phyloP scores from a whole-genome alignment of 2,888 invertebrate species.

The Drosophila fungiperda region DNA sequence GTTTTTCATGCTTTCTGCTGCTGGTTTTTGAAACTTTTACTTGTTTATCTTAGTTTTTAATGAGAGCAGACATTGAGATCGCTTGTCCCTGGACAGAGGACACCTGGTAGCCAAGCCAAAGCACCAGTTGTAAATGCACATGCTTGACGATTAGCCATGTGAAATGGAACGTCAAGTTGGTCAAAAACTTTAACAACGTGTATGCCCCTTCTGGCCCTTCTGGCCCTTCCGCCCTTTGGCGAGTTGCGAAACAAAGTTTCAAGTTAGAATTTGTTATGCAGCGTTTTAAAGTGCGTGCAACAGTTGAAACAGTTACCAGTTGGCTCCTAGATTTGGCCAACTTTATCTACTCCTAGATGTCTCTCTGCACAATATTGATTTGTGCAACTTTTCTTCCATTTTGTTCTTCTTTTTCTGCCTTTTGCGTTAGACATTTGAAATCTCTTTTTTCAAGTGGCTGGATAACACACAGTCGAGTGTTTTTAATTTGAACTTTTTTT shows the following conservation, averaged over 20 bases:
- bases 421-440: conserved; percentile 25
- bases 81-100: conserved; percentile 42
- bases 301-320: conserved; percentile 39
- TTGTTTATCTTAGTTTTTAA: conserved; percentile 79
- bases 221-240: neutral
- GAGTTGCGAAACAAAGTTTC: conserved; percentile 39
- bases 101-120: conserved; percentile 30
- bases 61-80: conserved; percentile 70
- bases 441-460: conserved; percentile 38
- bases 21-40: conserved; percentile 56
- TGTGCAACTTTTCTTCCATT: conserved; percentile 11
- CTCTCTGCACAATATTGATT: conserved; percentile 70
- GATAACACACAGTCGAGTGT: conserved; percentile 72
- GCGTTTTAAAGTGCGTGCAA: conserved; percentile 55
- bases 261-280: conserved; percentile 63
- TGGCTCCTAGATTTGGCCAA: conserved; percentile 32
- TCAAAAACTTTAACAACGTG: conserved; percentile 46
- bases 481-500: conserved; percentile 76
- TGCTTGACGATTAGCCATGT: conserved; percentile 74
- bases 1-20: conserved; percentile 22
- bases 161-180: conserved; percentile 66
- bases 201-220: neutral
- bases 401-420: conserved; percentile 23
- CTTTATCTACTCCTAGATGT: conserved; percentile 30
- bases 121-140: conserved; percentile 1